These are phyloP conservation scores for Paracyclopina nana DNA, from an alignment of 1,140 invertebrate species.

Conservation along the genomic window DNA sequence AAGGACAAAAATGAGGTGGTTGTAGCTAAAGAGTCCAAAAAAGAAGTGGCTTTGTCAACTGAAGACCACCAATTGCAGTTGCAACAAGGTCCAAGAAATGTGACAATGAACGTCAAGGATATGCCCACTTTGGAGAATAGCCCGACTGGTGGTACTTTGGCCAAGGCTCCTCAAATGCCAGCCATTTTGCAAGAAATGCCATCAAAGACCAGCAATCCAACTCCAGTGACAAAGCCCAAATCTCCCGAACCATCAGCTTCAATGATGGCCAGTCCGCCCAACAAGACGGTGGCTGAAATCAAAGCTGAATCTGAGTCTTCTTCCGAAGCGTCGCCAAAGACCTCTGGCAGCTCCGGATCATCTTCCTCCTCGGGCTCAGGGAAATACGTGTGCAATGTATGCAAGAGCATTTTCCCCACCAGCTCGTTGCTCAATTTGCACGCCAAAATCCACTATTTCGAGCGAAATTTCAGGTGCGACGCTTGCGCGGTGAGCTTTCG, in stretches of 20 bases:
- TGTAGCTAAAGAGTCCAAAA: too few species aligned
- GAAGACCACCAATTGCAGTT: too few species aligned
- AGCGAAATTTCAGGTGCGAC: conserved; percentile 72
- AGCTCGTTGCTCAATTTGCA: conserved; percentile 71
- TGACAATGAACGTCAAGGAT: conserved; percentile 15
- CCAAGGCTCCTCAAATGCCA: background rate
- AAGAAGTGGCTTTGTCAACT: too few species aligned
- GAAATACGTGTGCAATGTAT: conserved; percentile 60
- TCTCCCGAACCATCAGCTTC: too few species aligned
- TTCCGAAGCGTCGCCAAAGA: background rate
- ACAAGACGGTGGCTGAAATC: background rate
- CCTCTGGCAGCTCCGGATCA: background rate
- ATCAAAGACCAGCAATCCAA: too few species aligned
- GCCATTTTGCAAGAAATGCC: conserved; percentile 3
- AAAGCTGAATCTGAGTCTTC: background rate
- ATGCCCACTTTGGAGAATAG: background rate
- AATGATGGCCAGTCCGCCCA: too few species aligned
- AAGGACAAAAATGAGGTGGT: too few species aligned
- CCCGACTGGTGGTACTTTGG: background rate
- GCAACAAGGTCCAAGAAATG: conserved; percentile 10
- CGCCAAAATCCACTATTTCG: conserved; percentile 88
- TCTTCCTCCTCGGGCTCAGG: conserved; percentile 21
- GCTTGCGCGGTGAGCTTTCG: conserved; percentile 58
- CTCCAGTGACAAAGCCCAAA: too few species aligned
- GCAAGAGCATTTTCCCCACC: conserved; percentile 73